phyloP scores from a whole-genome alignment of 2,888 invertebrate species.

The Myopa testacea region DNA sequence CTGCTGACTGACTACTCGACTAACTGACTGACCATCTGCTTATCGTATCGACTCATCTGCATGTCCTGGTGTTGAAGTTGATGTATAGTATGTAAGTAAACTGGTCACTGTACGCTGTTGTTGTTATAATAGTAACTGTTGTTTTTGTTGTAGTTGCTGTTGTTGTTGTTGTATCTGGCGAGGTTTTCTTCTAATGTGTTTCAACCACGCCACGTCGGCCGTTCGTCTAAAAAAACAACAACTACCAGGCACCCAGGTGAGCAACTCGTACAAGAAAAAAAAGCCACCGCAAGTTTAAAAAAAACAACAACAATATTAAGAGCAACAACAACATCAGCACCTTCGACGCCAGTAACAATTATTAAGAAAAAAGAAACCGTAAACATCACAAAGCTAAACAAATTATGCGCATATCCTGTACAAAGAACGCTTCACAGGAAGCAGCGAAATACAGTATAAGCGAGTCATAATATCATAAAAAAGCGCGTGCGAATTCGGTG shows the following conservation, averaged over 20 bases:
- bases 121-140: conserved; percentile 5
- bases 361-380: background rate
- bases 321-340: conserved; percentile 1
- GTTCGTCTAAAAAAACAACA: background rate
- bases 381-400: conserved; percentile 24
- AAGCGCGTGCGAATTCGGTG: no score
- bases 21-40: conserved; percentile 42
- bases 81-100: background rate
- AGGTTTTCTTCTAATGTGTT: conserved; percentile 31
- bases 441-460: background rate
- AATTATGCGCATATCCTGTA: conserved; percentile 32
- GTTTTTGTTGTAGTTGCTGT: conserved; percentile 22
- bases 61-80: conserved; percentile 35
- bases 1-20: conserved; percentile 12
- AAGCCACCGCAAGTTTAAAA: background rate
- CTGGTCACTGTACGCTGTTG: background rate
- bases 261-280: background rate
- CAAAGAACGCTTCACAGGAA: background rate
- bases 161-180: conserved; percentile 19
- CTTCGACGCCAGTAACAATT: background rate
- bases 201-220: conserved; percentile 29
- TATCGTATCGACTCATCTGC: conserved; percentile 49
- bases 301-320: conserved; percentile 2
- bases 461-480: no score
- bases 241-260: background rate